Conservation (phyloP, 2,797 vertebrate species). For the Capromys pilorides region DNA sequence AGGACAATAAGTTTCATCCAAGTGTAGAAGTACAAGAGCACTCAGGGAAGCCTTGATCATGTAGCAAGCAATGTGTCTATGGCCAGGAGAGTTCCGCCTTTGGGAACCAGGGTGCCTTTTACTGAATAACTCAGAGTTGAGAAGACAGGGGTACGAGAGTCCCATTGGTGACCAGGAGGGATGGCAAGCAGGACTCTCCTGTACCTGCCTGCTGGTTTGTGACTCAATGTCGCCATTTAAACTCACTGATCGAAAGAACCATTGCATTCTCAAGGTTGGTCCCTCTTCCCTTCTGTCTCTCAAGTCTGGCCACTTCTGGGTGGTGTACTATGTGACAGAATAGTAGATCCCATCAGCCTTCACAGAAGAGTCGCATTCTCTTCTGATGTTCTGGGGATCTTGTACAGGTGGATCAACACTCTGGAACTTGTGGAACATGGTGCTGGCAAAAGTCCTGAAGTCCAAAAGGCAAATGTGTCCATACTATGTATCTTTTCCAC, state of each 20-base stretch:
- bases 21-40: neutral
- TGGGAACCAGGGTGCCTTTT: neutral
- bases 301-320: neutral
- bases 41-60: neutral
- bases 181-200: neutral
- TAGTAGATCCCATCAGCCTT: neutral
- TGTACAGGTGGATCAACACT: neutral
- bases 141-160: neutral
- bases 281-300: neutral
- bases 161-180: neutral
- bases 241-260: neutral
- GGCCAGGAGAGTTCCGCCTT: neutral
- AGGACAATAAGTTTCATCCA: neutral
- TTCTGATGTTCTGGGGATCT: neutral
- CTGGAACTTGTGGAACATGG: neutral
- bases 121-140: neutral
- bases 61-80: neutral
- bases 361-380: neutral
- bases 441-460: neutral
- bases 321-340: neutral
- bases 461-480: neutral
- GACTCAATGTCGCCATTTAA: neutral
- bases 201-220: neutral
- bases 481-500: neutral
- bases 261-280: neutral